Percentiles rank a stretch among this genome's conserved stretches.
phyloP scores from a whole-genome alignment of 2,113 vertebrate genomes.

The Percopsis transmontana region DNA sequence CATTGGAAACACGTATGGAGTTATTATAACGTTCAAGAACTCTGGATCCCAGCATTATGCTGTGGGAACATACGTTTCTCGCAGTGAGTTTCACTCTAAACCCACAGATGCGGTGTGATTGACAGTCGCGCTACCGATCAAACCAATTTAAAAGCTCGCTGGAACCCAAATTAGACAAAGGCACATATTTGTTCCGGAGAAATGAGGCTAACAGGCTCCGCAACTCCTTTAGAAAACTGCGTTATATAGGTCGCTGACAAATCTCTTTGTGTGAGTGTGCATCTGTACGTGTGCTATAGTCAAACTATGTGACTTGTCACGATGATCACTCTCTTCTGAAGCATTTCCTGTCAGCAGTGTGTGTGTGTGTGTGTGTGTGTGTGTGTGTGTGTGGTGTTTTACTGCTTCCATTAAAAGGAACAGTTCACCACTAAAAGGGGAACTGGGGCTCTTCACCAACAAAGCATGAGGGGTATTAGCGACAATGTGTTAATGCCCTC shows the following conservation, averaged over 20 bases:
- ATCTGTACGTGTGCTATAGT: slow-evolving; percentile 52
- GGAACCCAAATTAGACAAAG: slow-evolving; percentile 48
- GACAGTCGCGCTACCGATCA: slow-evolving; percentile 39
- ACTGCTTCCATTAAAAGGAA: slow-evolving; percentile 67
- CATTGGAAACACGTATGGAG: neutral
- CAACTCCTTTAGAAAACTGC: slow-evolving; percentile 5
- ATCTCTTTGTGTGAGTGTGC: neutral
- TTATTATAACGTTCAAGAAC: slow-evolving; percentile 10
- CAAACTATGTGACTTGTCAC: slow-evolving; percentile 57
- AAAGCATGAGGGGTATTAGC: slow-evolving; percentile 68
- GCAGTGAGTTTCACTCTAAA: slow-evolving; percentile 22
- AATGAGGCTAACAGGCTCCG: neutral
- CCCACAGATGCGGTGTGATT: slow-evolving; percentile 26
- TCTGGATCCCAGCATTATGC: slow-evolving; percentile 42
- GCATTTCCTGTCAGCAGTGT: slow-evolving; percentile 58
- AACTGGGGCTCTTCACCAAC: slow-evolving; percentile 64
- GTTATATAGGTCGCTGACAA: slow-evolving; percentile 38
- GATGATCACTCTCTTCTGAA: slow-evolving; percentile 40
- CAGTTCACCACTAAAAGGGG: slow-evolving; percentile 64
- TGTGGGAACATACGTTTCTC: slow-evolving; percentile 22
- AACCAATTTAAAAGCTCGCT: slow-evolving; percentile 36
- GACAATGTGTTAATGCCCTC: slow-evolving; percentile 57
- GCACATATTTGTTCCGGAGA: slow-evolving; percentile 14
- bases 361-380: slow-evolving; percentile 28
- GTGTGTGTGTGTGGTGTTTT: slow-evolving; percentile 49